Evolutionary conservation across 2,797 vertebrate species (phyloP).

Genomic region (Melopsittacus undulatus): DNA sequence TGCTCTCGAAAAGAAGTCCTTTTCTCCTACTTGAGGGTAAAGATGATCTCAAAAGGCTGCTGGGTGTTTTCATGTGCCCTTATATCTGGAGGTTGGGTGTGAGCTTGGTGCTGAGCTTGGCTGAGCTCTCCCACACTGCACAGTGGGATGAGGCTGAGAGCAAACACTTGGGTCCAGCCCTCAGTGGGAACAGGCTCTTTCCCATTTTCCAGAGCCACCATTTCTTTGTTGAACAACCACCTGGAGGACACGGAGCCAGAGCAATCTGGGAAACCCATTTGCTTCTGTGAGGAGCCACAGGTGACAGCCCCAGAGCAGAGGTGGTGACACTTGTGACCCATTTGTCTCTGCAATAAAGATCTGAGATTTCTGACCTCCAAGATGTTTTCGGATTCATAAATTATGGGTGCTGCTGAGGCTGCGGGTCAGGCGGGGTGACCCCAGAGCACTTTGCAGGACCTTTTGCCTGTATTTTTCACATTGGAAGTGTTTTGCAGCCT

Average conservation of each 20-base stretch:
- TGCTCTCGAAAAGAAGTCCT: background rate
- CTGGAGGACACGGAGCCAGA: background rate
- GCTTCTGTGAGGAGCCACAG: background rate
- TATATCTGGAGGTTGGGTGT: background rate
- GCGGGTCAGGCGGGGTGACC: background rate
- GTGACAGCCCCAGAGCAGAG: background rate
- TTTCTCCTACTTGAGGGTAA: background rate
- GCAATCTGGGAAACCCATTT: slow-evolving; percentile 28
- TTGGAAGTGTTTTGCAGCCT: background rate
- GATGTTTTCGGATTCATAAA: slow-evolving; percentile 3
- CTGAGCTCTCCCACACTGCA: rapidly evolving
- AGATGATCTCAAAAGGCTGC: background rate
- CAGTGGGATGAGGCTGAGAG: background rate
- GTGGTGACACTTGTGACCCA: background rate
- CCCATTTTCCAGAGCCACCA: background rate
- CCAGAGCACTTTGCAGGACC: background rate
- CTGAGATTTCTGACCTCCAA: background rate
- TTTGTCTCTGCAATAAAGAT: slow-evolving; percentile 44
- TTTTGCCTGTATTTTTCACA: background rate
- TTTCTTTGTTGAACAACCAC: background rate
- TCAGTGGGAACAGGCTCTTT: background rate
- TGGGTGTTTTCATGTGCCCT: background rate
- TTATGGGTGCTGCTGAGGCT: background rate
- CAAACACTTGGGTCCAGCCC: rapidly evolving
- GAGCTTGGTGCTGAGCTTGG: background rate